Conservation (phyloP, 2,113 vertebrate genomes). For the Phalacrocorax pelagicus region DNA sequence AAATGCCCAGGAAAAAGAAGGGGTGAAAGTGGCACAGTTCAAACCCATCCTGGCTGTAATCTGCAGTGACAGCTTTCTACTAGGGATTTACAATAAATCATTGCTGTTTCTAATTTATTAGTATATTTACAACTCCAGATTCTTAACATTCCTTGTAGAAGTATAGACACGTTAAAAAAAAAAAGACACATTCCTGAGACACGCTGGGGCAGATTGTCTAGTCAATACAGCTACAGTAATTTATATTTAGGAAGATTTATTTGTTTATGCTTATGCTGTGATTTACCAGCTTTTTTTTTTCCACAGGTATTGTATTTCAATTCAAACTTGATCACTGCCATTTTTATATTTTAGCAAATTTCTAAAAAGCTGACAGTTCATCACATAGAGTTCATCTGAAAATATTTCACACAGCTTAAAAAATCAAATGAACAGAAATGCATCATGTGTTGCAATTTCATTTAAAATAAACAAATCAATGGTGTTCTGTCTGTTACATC, state of each 20-base stretch:
- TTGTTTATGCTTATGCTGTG: not conserved
- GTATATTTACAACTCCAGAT: not conserved
- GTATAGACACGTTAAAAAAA: rapidly evolving
- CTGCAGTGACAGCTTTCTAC: not conserved
- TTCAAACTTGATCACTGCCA: not conserved
- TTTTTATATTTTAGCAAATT: not conserved
- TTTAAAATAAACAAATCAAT: not conserved
- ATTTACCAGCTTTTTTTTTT: not conserved
- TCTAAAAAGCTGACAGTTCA: not conserved
- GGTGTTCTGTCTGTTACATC: not conserved
- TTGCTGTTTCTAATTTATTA: not conserved
- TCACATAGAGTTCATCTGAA: not conserved
- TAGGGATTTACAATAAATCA: not conserved
- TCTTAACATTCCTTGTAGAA: not conserved
- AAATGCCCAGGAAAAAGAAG: not conserved
- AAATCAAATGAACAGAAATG: not conserved
- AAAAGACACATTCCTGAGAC: not conserved
- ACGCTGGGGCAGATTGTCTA: not conserved
- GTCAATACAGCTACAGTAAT: not conserved
- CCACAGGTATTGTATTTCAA: not conserved
- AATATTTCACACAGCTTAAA: not conserved
- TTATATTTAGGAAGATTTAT: not conserved
- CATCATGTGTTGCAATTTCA: not conserved
- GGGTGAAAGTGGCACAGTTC: not conserved
- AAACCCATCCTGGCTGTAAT: not conserved